Evolutionary conservation across 2,113 vertebrate species (phyloP).

Genomic region (Halichoeres trimaculatus): DNA sequence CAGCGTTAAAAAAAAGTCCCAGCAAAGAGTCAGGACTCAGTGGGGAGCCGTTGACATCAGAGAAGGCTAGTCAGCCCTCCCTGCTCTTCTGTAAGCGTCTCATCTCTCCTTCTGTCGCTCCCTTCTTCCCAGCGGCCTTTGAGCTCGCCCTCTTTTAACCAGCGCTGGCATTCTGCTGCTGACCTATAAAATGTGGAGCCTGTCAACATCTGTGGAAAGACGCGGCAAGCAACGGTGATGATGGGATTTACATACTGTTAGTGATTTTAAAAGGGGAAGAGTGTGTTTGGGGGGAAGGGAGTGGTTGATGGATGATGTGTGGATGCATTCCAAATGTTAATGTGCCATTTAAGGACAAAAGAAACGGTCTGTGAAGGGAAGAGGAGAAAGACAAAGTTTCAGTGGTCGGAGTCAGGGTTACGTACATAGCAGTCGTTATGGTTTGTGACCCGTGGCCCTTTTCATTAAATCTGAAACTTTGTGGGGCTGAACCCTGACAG

Average conservation of each 20-base stretch:
- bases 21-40: constrained; percentile 27
- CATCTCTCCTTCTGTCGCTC: constrained; percentile 55
- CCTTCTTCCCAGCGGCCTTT: constrained; percentile 60
- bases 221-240: constrained; percentile 44
- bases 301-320: constrained; percentile 59
- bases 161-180: constrained; percentile 53
- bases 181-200: constrained; percentile 74
- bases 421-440: background rate
- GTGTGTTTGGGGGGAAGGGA: constrained; percentile 11
- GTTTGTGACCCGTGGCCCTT: background rate
- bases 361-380: constrained; percentile 24
- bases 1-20: background rate
- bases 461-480: background rate
- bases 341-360: constrained; percentile 61
- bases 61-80: constrained; percentile 48
- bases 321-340: constrained; percentile 71
- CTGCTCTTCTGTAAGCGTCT: constrained; percentile 44
- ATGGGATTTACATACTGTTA: constrained; percentile 74
- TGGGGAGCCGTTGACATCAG: constrained; percentile 59
- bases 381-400: constrained; percentile 11
- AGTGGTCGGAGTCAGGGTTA: constrained; percentile 9
- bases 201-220: constrained; percentile 72
- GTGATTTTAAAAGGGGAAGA: constrained; percentile 54
- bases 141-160: constrained; percentile 60
- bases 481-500: background rate